Conservation (phyloP, 2,888 invertebrate genomes). For the Phyllotreta striolata region DNA sequence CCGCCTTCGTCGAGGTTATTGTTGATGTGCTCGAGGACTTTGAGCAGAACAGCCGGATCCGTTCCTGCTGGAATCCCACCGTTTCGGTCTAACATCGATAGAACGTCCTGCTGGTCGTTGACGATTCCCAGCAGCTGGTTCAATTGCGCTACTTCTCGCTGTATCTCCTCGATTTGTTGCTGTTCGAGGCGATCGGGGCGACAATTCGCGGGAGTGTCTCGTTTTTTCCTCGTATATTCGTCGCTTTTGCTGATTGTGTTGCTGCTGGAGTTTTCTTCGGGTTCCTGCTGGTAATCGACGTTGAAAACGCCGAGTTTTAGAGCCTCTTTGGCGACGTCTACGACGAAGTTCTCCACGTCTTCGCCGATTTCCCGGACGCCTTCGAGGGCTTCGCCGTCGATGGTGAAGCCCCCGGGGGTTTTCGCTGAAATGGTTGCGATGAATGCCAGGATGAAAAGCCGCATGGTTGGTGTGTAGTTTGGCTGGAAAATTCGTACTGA, state of each 20-base stretch:
- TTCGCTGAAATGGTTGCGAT: no score
- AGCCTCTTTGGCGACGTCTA: constrained; percentile 24
- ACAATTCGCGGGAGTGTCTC: no score
- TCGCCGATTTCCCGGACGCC: constrained; percentile 26
- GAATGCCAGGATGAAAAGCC: no score
- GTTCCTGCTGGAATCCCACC: constrained; percentile 30
- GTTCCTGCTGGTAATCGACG: constrained; percentile 7
- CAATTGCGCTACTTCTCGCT: constrained; percentile 54
- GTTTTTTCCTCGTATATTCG: no score
- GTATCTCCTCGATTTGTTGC: constrained; percentile 48
- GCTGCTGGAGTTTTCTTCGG: constrained; percentile 14
- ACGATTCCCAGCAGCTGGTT: constrained; percentile 52
- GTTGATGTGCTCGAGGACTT: constrained; percentile 37
- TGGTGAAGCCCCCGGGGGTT: no score
- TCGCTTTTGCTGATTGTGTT: background rate
- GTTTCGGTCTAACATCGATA: constrained; percentile 47
- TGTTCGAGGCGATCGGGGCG: constrained; percentile 36
- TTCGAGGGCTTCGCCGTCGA: no score
- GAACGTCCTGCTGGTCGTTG: constrained; percentile 53
- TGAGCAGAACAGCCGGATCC: constrained; percentile 31
- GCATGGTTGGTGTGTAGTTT: no score
- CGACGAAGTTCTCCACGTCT: constrained; percentile 30
- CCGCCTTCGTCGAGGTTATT: background rate
- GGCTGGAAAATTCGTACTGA: no score
- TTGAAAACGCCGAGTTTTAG: constrained; percentile 1